Evolutionary conservation across 2,888 invertebrate species (phyloP).

Genomic region (Endotricha flammealis): DNA sequence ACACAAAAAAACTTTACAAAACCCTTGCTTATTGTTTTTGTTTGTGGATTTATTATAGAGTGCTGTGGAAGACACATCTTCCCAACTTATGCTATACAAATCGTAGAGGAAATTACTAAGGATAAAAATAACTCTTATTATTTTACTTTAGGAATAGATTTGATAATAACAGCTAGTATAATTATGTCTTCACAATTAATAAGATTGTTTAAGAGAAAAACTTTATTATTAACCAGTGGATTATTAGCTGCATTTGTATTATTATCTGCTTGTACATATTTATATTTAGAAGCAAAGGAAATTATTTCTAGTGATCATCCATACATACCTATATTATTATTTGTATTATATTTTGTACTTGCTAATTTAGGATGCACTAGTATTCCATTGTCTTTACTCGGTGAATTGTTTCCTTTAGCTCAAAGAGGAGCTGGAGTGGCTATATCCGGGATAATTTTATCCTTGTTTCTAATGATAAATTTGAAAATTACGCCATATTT

Average conservation of each 20-base stretch:
- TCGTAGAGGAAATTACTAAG: neutral
- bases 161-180: neutral
- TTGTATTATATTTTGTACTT: neutral
- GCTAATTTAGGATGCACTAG: neutral
- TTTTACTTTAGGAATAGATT: neutral
- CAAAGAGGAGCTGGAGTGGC: neutral
- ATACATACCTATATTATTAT: neutral
- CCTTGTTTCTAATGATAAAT: neutral
- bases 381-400: neutral
- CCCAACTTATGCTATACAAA: neutral
- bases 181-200: neutral
- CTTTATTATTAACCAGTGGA: neutral
- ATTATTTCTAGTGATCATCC: neutral
- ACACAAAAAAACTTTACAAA: neutral
- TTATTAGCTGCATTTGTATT: neutral
- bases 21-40: neutral
- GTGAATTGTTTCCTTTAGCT: neutral
- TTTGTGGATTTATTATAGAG: neutral
- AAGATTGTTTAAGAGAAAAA: neutral
- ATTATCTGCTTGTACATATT: neutral
- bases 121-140: neutral
- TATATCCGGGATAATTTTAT: neutral
- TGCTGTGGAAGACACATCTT: neutral
- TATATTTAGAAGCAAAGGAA: neutral
- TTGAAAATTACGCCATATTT: neutral